A percentile compares a stretch with the other conserved stretches of the same genome.
Evolutionary conservation across 2,888 invertebrate species (phyloP).

Genomic region (Leucophora obtusa): DNA sequence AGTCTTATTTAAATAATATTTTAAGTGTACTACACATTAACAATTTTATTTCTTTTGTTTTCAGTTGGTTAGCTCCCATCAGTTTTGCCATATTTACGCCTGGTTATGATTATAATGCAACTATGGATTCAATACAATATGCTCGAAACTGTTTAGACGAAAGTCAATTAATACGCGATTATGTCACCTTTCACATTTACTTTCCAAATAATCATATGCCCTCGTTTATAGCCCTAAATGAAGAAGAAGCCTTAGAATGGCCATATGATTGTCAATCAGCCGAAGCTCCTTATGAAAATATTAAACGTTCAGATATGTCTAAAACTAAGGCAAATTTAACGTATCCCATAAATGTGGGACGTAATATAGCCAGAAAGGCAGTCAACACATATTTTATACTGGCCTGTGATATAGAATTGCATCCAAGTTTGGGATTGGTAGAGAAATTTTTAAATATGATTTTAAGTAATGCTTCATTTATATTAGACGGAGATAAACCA

Average conservation of each 20-base stretch:
- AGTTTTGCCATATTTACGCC: conserved; percentile 84
- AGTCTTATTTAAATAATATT: too few relatives aligned
- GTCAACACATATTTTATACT: conserved; percentile 89
- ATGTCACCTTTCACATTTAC: conserved; percentile 83
- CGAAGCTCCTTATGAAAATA: conserved; percentile 67
- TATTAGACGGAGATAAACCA: conserved; percentile 13
- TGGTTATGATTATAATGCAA: conserved; percentile 81
- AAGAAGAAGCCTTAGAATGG: conserved; percentile 67
- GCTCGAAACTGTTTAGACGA: conserved; percentile 80
- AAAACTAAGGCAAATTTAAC: conserved; percentile 82
- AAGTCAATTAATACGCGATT: conserved; percentile 80
- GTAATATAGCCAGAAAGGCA: conserved; percentile 89
- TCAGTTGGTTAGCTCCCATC: conserved; percentile 83
- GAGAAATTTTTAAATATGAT: conserved; percentile 90
- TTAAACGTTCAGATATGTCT: conserved; percentile 81
- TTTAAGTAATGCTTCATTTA: conserved; percentile 80
- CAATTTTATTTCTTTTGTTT: not conserved
- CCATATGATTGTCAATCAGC: conserved; percentile 65
- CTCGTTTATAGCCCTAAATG: conserved; percentile 71
- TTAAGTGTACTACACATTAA: too few relatives aligned
- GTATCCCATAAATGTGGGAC: conserved; percentile 92
- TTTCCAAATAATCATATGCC: conserved; percentile 82
- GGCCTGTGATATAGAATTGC: conserved; percentile 92
- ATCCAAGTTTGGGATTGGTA: conserved; percentile 88
- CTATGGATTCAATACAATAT: conserved; percentile 81